A percentile compares a stretch with the other conserved stretches of the same genome.
Conservation (phyloP, 2,797 vertebrate genomes). For the Danionella dracula region DNA sequence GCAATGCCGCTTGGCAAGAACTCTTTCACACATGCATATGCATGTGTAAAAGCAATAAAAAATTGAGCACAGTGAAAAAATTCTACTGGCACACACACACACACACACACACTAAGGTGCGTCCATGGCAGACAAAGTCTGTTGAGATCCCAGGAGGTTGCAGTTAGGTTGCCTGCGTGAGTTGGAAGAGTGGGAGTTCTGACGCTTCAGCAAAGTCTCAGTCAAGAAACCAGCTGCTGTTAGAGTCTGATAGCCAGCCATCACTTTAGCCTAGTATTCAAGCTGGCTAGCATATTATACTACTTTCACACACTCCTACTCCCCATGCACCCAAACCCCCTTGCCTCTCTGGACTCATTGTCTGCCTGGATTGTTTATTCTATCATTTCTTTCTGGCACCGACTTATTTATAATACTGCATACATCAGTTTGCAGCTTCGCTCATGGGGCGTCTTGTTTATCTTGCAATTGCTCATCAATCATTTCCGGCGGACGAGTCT, state of each 20-base stretch:
- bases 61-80: slow-evolving; percentile 12
- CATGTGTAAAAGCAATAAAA: slow-evolving; percentile 28
- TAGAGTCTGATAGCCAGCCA: slow-evolving; percentile 58
- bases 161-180: slow-evolving; percentile 54
- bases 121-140: slow-evolving; percentile 59
- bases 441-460: slow-evolving; percentile 68
- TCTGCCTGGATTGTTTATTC: slow-evolving; percentile 49
- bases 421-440: slow-evolving; percentile 67
- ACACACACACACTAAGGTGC: slow-evolving; percentile 15
- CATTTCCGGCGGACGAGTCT: slow-evolving; percentile 62
- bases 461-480: slow-evolving; percentile 78
- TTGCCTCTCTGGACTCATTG: slow-evolving; percentile 44
- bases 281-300: slow-evolving; percentile 36
- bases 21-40: slow-evolving; percentile 13
- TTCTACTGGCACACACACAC: background rate
- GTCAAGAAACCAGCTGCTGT: slow-evolving; percentile 59
- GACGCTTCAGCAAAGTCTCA: slow-evolving; percentile 53
- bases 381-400: slow-evolving; percentile 38
- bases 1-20: slow-evolving; percentile 15
- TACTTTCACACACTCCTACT: background rate
- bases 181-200: slow-evolving; percentile 50
- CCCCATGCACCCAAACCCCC: slow-evolving; percentile 26
- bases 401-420: slow-evolving; percentile 67
- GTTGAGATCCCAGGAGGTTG: slow-evolving; percentile 58
- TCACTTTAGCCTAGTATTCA: slow-evolving; percentile 35